Evolutionary conservation across 2,888 invertebrate genomes (phyloP).

Genomic region (Caenorhabditis sulstoni): DNA sequence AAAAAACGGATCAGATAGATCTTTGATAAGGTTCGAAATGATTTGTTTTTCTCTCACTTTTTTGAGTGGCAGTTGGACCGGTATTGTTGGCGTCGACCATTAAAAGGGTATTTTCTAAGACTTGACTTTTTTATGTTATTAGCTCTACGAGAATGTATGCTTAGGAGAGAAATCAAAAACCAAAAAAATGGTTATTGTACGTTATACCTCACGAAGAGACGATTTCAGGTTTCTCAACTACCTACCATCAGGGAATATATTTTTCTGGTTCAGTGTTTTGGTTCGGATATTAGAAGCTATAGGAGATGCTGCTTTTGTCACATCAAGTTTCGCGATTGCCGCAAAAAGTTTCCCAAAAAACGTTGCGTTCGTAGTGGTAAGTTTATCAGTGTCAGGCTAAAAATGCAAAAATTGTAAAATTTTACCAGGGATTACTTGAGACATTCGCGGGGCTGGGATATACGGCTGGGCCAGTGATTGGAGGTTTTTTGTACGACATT

Average conservation of each 20-base stretch:
- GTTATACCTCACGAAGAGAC: neutral
- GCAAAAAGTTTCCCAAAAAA: constrained; percentile 82
- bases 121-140: no score
- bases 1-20: no score
- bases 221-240: constrained; percentile 76
- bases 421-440: constrained; percentile 81
- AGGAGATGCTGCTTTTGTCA: constrained; percentile 80
- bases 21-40: no score
- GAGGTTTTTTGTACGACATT: constrained; percentile 87
- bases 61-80: no score
- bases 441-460: constrained; percentile 90
- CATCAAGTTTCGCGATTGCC: constrained; percentile 82
- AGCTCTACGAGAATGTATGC: no score
- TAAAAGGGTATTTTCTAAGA: no score
- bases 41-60: no score
- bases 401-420: constrained; percentile 3
- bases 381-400: constrained; percentile 22
- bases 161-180: no score
- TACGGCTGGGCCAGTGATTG: constrained; percentile 92
- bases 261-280: constrained; percentile 78
- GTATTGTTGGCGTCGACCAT: no score
- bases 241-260: constrained; percentile 75
- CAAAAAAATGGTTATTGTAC: no score
- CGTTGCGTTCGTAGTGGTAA: constrained; percentile 81
- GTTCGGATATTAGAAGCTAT: constrained; percentile 79